These are phyloP conservation scores for Stichopus horrens DNA, from an alignment of 53 echinoderm and acorn worm species.

Conservation along the genomic window DNA sequence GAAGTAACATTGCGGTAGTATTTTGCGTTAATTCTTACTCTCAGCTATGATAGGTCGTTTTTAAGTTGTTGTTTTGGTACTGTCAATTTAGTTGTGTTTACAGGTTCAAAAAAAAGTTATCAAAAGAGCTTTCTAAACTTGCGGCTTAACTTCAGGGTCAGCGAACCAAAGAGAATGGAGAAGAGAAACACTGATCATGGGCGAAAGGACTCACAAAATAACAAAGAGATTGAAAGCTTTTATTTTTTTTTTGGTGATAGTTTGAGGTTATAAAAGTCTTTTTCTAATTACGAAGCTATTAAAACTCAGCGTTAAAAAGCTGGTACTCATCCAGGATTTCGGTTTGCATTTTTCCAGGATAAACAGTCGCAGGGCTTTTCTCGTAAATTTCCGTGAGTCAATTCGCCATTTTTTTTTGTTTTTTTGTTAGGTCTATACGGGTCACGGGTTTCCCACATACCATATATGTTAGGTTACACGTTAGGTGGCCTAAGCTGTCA, in stretches of 20 bases:
- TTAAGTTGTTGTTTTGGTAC: background rate
- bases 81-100: background rate
- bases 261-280: constrained; percentile 22
- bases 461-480: constrained; percentile 28
- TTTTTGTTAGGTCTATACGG: background rate
- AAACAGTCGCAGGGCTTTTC: constrained; percentile 5
- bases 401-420: background rate
- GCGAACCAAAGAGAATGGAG: constrained; percentile 10
- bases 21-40: background rate
- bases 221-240: constrained; percentile 2
- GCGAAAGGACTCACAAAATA: background rate
- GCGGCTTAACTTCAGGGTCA: constrained; percentile 30
- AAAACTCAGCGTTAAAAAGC: background rate
- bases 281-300: constrained; percentile 32
- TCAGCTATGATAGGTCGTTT: background rate
- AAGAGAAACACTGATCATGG: background rate
- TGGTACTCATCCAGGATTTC: constrained; percentile 16
- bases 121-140: background rate
- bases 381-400: constrained; percentile 11
- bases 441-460: constrained; percentile 32
- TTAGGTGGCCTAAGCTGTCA: constrained; percentile 39
- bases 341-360: constrained; percentile 37
- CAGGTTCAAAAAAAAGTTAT: background rate
- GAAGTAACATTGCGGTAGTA: background rate
- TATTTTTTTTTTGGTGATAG: background rate